phyloP scores from a whole-genome alignment of 2,797 vertebrate species.

The Harpagifer antarcticus region DNA sequence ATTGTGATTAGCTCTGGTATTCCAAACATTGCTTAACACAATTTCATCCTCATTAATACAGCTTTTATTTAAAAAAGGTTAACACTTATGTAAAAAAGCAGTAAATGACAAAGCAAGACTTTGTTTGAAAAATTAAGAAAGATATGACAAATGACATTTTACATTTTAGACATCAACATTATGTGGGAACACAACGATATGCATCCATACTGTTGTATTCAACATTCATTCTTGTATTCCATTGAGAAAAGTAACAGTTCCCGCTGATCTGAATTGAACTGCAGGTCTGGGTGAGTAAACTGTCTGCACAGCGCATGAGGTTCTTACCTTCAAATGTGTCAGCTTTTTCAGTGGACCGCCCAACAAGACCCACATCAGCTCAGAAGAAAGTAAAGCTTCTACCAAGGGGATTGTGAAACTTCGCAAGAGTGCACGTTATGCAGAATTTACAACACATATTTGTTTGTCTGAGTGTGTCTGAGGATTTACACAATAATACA shows the following conservation, averaged over 20 bases:
- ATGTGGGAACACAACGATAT: not conserved
- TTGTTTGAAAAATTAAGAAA: slow-evolving; percentile 14
- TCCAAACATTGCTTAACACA: slow-evolving; percentile 35
- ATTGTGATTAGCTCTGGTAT: slow-evolving; percentile 29
- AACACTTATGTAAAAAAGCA: slow-evolving; percentile 34
- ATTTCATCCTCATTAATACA: slow-evolving; percentile 49
- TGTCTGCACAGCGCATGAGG: slow-evolving; percentile 68
- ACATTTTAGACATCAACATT: slow-evolving; percentile 14
- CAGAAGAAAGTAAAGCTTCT: slow-evolving; percentile 46
- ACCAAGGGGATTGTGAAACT: slow-evolving; percentile 37
- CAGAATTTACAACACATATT: slow-evolving; percentile 37
- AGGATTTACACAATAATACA: slow-evolving; percentile 52
- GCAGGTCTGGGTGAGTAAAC: slow-evolving; percentile 66
- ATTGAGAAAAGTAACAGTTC: slow-evolving; percentile 66
- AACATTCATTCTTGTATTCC: too few species aligned
- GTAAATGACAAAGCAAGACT: slow-evolving; percentile 1
- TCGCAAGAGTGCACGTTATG: slow-evolving; percentile 21
- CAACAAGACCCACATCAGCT: slow-evolving; percentile 66
- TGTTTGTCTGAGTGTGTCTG: slow-evolving; percentile 46
- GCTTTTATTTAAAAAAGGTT: slow-evolving; percentile 19
- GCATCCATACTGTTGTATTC: slow-evolving; percentile 2
- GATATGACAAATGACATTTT: not conserved
- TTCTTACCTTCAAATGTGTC: slow-evolving; percentile 76
- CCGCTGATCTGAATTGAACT: slow-evolving; percentile 60
- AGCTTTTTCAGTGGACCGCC: slow-evolving; percentile 78